Evolutionary conservation across 23 tunicate genomes (phyloP).

Genomic region (Halocynthia roretzi): DNA sequence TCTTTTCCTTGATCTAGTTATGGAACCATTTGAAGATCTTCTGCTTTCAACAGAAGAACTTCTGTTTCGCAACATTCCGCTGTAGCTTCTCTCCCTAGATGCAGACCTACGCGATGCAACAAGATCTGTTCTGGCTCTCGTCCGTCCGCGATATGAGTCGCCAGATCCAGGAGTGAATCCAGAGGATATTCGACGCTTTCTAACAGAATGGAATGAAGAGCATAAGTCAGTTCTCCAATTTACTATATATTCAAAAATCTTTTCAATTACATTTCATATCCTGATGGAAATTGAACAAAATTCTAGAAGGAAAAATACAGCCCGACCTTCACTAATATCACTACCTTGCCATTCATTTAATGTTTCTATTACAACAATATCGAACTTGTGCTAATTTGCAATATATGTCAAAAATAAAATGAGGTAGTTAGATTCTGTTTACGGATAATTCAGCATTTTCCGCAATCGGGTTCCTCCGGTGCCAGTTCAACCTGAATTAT

Average conservation of each 20-base stretch:
- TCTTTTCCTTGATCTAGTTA: constrained; percentile 34
- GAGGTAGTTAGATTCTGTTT: neutral
- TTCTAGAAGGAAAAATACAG: neutral
- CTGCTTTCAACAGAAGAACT: constrained; percentile 73
- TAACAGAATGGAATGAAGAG: constrained; percentile 3
- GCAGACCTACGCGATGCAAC: constrained; percentile 2
- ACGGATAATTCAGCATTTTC: neutral
- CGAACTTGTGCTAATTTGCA: too few species aligned
- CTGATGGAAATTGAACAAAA: neutral
- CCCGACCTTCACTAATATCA: too few species aligned
- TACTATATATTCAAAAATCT: too few species aligned
- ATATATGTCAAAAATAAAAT: too few species aligned
- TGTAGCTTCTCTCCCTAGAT: constrained; percentile 19
- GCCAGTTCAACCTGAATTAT: neutral
- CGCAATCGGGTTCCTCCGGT: neutral
- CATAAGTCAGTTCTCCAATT: neutral
- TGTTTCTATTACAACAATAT: too few species aligned
- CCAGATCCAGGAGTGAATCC: constrained; percentile 50
- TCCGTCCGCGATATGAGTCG: constrained; percentile 45
- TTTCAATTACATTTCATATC: too few species aligned
- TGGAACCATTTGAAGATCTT: constrained; percentile 81
- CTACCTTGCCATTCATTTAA: too few species aligned
- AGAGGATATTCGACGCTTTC: constrained; percentile 47
- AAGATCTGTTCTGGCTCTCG: constrained; percentile 23
- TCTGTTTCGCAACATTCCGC: constrained; percentile 37